Evolutionary conservation across 2,797 vertebrate species (phyloP), one percentile per base, ranked within the genome.

Genomic region (Poeciliopsis gracilis): DNA sequence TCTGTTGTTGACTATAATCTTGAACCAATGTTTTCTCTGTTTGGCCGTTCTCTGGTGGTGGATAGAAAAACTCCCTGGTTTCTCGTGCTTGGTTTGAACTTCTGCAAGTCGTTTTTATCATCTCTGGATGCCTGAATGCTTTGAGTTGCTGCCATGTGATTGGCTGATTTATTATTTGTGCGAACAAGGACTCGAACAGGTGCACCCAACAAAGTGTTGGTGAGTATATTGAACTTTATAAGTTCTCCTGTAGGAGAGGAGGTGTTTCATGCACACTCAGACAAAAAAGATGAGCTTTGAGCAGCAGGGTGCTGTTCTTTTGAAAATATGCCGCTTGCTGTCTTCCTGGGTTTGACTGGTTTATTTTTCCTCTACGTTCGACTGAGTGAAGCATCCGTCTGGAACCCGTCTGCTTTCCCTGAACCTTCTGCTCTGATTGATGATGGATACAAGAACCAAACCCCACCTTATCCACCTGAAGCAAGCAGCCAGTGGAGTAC

Each of bases 351-450:
- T 90, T 88, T 82, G 87, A 77, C 85, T 86, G 79, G 72, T 77
- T 80, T 70, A 55, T 57, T 51, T 75, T 75, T 47, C 72, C 75
- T 81, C 59, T 73, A 45, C 36, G 25, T 49, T 75, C 12, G 23
- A 59, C 81, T 86, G 67, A 36, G 61, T 88, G 72, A 83, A 85
- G 83, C 86, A 88, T 90, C 91, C 76, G 90, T 93, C 86, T 81
- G 80, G 79, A 53, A 46, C 76, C 70, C 77, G 84, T 87, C 45
- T 43, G 88, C 82, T 86, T 47, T 85, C 88, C 88, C 85, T 93
- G 88, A 93, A 91, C 89, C 86, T 91, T 89, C 84, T 82, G 86
- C 86, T 76, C 71, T 45, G 75, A 84, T 87, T 87, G 90, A 93
- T 91, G 89, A 91, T 88, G 90, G 89, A 87, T 88, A 77, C 83